Base-by-base conservation (phyloP, 2,113 vertebrate genomes). In the Pelmatolapia mariae region DNA sequence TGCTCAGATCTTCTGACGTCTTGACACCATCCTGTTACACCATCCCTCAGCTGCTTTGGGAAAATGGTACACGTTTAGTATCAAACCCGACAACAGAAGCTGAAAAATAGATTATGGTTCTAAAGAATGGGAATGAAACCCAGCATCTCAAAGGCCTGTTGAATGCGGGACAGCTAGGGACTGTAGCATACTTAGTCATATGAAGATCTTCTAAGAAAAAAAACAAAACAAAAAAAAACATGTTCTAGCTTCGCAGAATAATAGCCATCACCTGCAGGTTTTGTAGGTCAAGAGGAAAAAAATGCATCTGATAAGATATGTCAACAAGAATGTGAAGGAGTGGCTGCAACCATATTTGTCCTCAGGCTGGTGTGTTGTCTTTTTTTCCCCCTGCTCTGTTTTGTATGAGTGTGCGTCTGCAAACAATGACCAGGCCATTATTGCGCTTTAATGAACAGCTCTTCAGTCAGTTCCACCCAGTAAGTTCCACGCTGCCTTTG, bases 301-400 rank as follows among this genome's bases (percentile, higher is more conserved):
- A 81, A 83, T 36, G 81, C 29, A 24, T 54, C 10, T 43, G 80
- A 85, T 84, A 83, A 83, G 76, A 68, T 50, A 33, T 4, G 56
- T 87, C 61, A 88, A 93, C 86, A 90, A 19, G 61, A 80, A 86
- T 82, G 50, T 87, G 80, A 12, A 38, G 38, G 68, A 85, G 79
- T 45, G 81, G 22, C 53, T 86, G 16, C 18, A 61, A 73, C 8
- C 22, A 26, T 10, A 26, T 19, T 61, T 73, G 22, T 71, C 36
- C 33, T 15, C 36, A 71, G 36, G n/a, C 36, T 71, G 15, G 68
- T 7, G 22, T 47, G 40, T 47, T 19, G 6, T 11, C 71, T 29
- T 19, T 50, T 8, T 50, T 8, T 0, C 1, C 36, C 45, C 38
- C 66, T 22, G 13, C 68, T 29, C 15, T 47, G 9, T 76, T 76